phyloP scores from a whole-genome alignment of 2,113 vertebrate species.

The Guaruba guarouba region DNA sequence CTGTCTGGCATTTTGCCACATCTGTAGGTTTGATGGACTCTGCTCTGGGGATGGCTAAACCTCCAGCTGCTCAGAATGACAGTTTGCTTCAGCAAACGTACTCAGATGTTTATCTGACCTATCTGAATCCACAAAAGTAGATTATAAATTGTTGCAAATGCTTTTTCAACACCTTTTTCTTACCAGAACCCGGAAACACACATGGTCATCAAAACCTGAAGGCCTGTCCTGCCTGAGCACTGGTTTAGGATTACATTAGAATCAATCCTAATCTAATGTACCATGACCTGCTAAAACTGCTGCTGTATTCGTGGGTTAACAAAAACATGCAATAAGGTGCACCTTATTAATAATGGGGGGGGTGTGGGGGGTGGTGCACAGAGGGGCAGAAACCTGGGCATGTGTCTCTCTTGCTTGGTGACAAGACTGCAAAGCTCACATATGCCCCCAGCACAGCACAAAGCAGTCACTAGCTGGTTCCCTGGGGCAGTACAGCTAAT shows the following conservation, averaged over 20 bases:
- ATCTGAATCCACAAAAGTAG: background rate
- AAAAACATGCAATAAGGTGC: background rate
- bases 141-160: background rate
- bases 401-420: background rate
- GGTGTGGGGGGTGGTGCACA: too few relatives aligned
- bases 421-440: background rate
- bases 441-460: background rate
- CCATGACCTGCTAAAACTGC: background rate
- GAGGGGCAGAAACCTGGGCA: accelerated
- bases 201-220: background rate
- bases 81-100: background rate
- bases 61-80: constrained; percentile 13
- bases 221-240: background rate
- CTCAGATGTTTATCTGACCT: background rate
- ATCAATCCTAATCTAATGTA: background rate
- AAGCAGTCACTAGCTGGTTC: background rate
- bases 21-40: constrained; percentile 14
- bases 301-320: background rate
- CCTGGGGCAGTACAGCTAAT: background rate
- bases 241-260: background rate
- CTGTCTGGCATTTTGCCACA: constrained; percentile 2
- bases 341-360: background rate
- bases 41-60: constrained; percentile 23
- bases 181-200: background rate
- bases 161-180: background rate